A percentile compares a stretch with the other conserved stretches of the same genome.
These are phyloP conservation scores for Argopecten irradians DNA, from an alignment of 1,140 invertebrate species.

Conservation along the genomic window DNA sequence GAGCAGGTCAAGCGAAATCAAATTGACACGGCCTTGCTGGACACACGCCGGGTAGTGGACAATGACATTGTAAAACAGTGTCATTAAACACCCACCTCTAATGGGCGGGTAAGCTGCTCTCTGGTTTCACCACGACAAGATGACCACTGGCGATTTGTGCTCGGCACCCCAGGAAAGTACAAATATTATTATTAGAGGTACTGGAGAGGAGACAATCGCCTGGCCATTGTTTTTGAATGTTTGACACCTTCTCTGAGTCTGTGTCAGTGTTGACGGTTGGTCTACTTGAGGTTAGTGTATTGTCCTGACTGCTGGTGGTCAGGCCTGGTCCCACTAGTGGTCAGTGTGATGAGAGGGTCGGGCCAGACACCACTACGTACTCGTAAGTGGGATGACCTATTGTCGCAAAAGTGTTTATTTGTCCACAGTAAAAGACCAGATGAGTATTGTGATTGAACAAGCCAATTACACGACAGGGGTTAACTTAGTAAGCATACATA, in stretches of 20 bases:
- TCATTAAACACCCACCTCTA: conserved; percentile 8
- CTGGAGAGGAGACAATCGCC: neutral
- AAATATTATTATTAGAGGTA: neutral
- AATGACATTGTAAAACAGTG: neutral
- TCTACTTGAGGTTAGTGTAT: neutral
- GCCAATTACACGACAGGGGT: neutral
- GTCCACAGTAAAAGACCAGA: conserved; percentile 20
- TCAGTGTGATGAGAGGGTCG: neutral
- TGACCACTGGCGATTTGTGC: conserved; percentile 12
- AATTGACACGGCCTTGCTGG: conserved; percentile 14
- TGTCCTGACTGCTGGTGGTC: neutral
- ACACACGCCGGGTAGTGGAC: conserved; percentile 12
- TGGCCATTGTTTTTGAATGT: conserved; percentile 8
- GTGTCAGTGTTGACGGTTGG: neutral
- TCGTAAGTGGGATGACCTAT: neutral
- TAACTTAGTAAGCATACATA: neutral
- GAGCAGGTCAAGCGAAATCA: conserved; percentile 20
- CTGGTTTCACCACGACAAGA: conserved; percentile 7
- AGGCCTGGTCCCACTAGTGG: neutral
- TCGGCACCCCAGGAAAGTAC: neutral
- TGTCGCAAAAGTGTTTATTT: conserved; percentile 18
- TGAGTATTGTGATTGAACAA: neutral
- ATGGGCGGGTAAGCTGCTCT: conserved; percentile 6
- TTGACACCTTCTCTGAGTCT: neutral
- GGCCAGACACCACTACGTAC: conserved; percentile 12